These are phyloP conservation scores for Amblyjoppa fuscipennis DNA, from an alignment of 2,888 invertebrate species.

Conservation along the genomic window DNA sequence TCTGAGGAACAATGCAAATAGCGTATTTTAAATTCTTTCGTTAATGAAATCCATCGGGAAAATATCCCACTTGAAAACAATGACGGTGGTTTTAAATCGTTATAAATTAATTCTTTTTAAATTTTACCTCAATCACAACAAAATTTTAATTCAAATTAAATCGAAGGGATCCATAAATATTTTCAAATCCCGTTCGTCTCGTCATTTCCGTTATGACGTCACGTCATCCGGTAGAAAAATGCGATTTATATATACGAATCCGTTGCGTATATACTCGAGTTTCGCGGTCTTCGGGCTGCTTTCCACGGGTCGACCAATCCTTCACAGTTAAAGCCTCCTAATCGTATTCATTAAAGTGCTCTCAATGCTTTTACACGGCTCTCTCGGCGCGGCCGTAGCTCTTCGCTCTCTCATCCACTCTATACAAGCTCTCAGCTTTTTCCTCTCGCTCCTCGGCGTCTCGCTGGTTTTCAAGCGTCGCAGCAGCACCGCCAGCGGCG, in stretches of 20 bases:
- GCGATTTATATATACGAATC: conserved; percentile 9
- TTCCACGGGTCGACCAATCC: conserved; percentile 81
- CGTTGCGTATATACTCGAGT: conserved; percentile 37
- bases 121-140: no score
- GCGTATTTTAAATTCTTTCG: no score
- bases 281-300: conserved; percentile 71
- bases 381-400: conserved; percentile 64
- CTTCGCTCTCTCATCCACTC: conserved; percentile 41
- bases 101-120: no score
- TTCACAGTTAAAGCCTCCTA: conserved; percentile 83
- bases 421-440: conserved; percentile 16
- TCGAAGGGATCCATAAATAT: no score
- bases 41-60: no score
- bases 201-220: not conserved
- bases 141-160: no score
- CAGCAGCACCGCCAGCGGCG: not conserved
- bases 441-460: conserved; percentile 44
- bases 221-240: not conserved
- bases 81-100: no score
- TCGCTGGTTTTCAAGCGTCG: conserved; percentile 21
- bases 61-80: no score
- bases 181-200: no score
- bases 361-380: conserved; percentile 83
- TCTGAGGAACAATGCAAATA: no score
- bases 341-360: conserved; percentile 84